Evolutionary conservation across 1,140 invertebrate genomes (phyloP).

Genomic region (Drosophila novamexicana): DNA sequence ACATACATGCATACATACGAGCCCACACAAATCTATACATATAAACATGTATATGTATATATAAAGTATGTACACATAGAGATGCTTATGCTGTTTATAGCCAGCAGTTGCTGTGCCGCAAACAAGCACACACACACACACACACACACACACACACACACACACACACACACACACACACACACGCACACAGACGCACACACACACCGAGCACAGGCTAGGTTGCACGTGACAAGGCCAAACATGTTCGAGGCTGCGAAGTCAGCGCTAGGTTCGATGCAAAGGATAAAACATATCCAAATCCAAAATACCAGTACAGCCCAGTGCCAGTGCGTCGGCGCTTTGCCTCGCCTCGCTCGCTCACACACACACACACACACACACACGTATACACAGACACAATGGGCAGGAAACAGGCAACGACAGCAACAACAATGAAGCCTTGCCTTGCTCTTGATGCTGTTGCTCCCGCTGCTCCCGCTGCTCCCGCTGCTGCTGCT

Average conservation of each 20-base stretch:
- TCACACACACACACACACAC: conserved; percentile 23
- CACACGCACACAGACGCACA: too few species aligned
- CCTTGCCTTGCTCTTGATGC: conserved; percentile 38
- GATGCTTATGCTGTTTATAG: conserved; percentile 68
- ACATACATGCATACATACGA: conserved; percentile 10
- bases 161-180: conserved; percentile 6
- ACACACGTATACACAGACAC: conserved; percentile 3
- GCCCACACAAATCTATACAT: conserved; percentile 16
- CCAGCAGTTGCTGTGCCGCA: conserved; percentile 37
- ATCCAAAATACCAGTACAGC: conserved; percentile 35
- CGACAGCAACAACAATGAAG: conserved; percentile 14
- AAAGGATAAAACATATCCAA: conserved; percentile 60
- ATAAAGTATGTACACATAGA: conserved; percentile 27
- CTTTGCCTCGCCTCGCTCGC: conserved; percentile 34
- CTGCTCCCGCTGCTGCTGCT: conserved; percentile 10
- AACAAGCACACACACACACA: conserved; percentile 25
- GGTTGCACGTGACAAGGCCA: conserved; percentile 41
- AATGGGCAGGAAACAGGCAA: conserved; percentile 27
- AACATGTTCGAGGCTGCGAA: conserved; percentile 58
- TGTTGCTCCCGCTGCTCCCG: conserved; percentile 18
- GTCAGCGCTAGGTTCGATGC: conserved; percentile 49
- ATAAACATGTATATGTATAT: conserved; percentile 1
- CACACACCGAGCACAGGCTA: background rate
- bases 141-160: background rate
- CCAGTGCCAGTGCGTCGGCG: conserved; percentile 64